A percentile compares a stretch with the other conserved stretches of the same genome.
These are phyloP conservation scores for Mionectes macconnelli DNA, from an alignment of 2,113 vertebrate species.

Conservation along the genomic window DNA sequence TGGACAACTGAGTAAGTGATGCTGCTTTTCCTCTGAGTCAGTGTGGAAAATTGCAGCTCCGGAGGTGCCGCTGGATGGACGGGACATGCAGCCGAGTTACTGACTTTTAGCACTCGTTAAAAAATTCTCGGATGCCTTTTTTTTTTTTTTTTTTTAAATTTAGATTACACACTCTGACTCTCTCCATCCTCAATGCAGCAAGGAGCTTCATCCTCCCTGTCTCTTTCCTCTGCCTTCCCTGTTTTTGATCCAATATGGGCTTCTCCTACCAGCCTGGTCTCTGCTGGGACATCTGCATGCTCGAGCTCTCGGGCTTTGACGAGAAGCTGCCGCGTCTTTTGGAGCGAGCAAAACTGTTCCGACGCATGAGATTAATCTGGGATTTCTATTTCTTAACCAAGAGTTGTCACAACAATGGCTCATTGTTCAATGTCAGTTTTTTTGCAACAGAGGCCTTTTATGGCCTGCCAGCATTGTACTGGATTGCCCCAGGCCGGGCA, in stretches of 20 bases:
- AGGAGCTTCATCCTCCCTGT: background rate
- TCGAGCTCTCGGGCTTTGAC: background rate
- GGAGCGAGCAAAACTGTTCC: constrained; percentile 1
- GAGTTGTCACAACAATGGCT: constrained; percentile 23
- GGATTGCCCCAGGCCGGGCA: background rate
- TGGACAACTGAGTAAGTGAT: constrained; percentile 32
- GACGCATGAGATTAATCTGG: background rate
- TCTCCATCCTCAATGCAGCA: background rate
- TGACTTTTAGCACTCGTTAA: background rate
- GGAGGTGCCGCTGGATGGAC: constrained; percentile 23
- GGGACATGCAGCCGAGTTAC: background rate
- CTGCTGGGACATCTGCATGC: accelerated
- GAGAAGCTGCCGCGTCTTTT: background rate
- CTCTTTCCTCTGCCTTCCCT: background rate
- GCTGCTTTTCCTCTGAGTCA: constrained; percentile 59
- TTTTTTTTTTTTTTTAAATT: background rate
- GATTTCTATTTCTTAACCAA: background rate
- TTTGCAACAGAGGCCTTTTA: constrained; percentile 7
- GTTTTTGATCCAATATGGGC: background rate
- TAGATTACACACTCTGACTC: background rate
- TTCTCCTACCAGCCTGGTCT: background rate
- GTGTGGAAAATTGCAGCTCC: constrained; percentile 8
- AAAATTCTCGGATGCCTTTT: background rate
- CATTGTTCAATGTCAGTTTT: background rate
- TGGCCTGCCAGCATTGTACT: constrained; percentile 23